Conservation (phyloP, 2,888 invertebrate species). For the Drosophila dives region DNA sequence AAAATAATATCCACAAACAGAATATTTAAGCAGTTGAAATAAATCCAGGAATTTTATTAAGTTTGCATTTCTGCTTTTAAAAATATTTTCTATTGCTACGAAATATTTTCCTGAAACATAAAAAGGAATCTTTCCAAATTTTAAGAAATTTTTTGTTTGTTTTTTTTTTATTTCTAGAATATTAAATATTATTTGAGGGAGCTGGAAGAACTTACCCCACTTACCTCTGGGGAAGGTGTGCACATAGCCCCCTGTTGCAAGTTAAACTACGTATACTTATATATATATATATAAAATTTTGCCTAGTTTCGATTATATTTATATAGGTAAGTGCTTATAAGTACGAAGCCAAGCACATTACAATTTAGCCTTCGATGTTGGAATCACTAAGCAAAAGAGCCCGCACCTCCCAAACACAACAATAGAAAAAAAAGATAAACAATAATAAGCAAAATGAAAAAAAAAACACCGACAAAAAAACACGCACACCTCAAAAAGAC, state of each 20-base stretch:
- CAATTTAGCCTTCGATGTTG: slow-evolving; percentile 64
- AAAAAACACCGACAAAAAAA: slow-evolving; percentile 18
- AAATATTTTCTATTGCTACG: background rate
- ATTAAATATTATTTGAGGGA: background rate
- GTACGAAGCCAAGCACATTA: slow-evolving; percentile 44
- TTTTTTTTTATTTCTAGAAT: background rate
- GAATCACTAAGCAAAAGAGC: slow-evolving; percentile 65
- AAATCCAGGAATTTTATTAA: background rate
- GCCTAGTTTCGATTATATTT: slow-evolving; percentile 1
- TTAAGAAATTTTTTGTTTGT: background rate
- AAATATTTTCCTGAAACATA: background rate
- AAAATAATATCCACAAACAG: background rate
- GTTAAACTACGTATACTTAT: slow-evolving; percentile 5
- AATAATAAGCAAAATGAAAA: slow-evolving; percentile 13
- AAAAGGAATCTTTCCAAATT: background rate
- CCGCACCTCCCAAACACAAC: slow-evolving; percentile 38
- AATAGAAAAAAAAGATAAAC: slow-evolving; percentile 19
- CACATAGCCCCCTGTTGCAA: slow-evolving; percentile 1
- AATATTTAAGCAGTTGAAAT: background rate
- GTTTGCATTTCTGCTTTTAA: background rate
- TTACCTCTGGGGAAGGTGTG: slow-evolving; percentile 9
- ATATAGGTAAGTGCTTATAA: slow-evolving; percentile 34
- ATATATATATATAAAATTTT: background rate
- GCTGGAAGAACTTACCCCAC: slow-evolving; percentile 15
- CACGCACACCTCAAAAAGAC: slow-evolving; percentile 44